A percentile compares a stretch with the other conserved stretches of the same genome.
These are phyloP conservation scores for Delphinus delphis DNA, from an alignment of 2,113 vertebrate species.

Conservation along the genomic window DNA sequence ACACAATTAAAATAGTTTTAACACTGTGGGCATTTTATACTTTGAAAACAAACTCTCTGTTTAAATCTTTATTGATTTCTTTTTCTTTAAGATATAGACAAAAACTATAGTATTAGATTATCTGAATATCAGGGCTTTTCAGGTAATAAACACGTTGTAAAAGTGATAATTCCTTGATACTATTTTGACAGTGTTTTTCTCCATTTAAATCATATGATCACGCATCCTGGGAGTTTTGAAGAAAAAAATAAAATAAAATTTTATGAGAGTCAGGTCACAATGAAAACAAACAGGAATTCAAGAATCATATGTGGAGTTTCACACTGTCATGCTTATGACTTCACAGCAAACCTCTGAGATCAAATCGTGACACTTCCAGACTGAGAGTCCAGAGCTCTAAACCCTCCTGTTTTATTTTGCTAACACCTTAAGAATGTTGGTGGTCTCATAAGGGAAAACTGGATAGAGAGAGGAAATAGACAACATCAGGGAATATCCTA, in stretches of 20 bases:
- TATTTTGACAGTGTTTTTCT: constrained; percentile 54
- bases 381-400: neutral
- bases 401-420: neutral
- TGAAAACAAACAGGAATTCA: constrained; percentile 63
- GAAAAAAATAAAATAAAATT: constrained; percentile 50
- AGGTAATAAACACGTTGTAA: constrained; percentile 39
- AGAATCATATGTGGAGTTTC: constrained; percentile 45
- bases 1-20: neutral
- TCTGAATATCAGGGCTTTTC: constrained; percentile 1
- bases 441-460: constrained; percentile 25
- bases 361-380: neutral
- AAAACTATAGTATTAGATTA: neutral
- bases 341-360: constrained; percentile 18
- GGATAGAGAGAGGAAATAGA: neutral
- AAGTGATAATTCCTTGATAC: constrained; percentile 17
- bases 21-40: neutral
- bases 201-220: constrained; percentile 52
- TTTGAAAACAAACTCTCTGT: neutral
- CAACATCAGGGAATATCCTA: neutral
- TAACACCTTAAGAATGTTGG: constrained; percentile 28
- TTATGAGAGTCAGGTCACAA: constrained; percentile 54
- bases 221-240: constrained; percentile 27
- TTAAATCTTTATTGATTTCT: constrained; percentile 31
- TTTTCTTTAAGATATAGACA: neutral
- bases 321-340: constrained; percentile 30